Evolutionary conservation across 1,140 invertebrate genomes (phyloP).

Genomic region (Drosophila nikananu): DNA sequence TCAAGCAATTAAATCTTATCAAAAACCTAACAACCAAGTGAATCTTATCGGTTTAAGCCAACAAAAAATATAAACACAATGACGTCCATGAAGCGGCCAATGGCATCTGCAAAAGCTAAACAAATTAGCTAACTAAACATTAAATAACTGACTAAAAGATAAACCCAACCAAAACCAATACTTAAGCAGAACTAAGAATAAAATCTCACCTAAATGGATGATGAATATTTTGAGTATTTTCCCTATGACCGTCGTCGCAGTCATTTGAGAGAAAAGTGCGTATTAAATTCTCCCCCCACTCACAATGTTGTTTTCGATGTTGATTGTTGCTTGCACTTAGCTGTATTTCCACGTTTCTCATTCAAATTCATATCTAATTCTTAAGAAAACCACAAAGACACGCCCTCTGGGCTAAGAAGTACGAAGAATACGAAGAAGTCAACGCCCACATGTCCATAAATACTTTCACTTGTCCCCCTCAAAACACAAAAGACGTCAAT

Average conservation of each 20-base stretch:
- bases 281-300: slow-evolving; percentile 37
- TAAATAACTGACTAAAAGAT: slow-evolving; percentile 15
- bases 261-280: slow-evolving; percentile 81
- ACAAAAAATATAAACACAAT: slow-evolving; percentile 40
- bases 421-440: not conserved
- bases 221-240: slow-evolving; percentile 80
- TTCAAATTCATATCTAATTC: slow-evolving; percentile 38
- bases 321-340: slow-evolving; percentile 57
- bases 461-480: slow-evolving; percentile 38
- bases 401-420: slow-evolving; percentile 20
- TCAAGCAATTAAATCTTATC: slow-evolving; percentile 54
- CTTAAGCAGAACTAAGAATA: not conserved
- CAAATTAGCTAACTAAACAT: slow-evolving; percentile 60
- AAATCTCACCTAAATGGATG: slow-evolving; percentile 61
- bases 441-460: slow-evolving; percentile 27
- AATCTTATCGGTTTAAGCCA: slow-evolving; percentile 36
- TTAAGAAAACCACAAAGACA: slow-evolving; percentile 55
- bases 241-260: slow-evolving; percentile 71
- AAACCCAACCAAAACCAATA: not conserved
- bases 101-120: slow-evolving; percentile 41
- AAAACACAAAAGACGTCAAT: slow-evolving; percentile 37
- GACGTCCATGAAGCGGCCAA: slow-evolving; percentile 45
- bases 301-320: slow-evolving; percentile 37
- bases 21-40: not conserved
- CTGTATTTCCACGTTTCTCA: slow-evolving; percentile 35